A percentile compares a stretch with the other conserved stretches of the same genome.
Conservation (phyloP, 2,888 invertebrate genomes). For the Standfussiana lucernea region DNA sequence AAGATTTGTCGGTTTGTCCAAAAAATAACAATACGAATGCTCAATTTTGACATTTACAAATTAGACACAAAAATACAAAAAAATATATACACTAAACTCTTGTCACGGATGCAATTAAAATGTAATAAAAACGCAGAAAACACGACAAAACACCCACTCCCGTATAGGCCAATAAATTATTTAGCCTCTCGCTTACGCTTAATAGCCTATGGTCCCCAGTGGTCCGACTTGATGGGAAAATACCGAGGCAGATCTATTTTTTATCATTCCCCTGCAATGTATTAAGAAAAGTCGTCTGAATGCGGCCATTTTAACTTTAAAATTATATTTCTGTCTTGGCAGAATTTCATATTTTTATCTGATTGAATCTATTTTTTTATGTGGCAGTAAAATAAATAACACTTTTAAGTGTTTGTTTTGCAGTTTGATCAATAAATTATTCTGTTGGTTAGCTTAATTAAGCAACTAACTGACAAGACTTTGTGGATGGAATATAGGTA, state of each 20-base stretch:
- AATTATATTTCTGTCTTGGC: slow-evolving; percentile 5
- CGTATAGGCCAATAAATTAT: slow-evolving; percentile 54
- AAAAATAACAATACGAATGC: too few relatives aligned
- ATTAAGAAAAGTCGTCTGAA: slow-evolving; percentile 17
- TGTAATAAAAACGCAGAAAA: slow-evolving; percentile 55
- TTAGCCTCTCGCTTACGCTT: slow-evolving; percentile 41
- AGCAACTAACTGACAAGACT: too few relatives aligned
- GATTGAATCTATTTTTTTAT: too few relatives aligned
- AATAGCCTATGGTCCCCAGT: slow-evolving; percentile 56
- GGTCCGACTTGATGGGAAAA: slow-evolving; percentile 61
- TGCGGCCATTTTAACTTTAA: slow-evolving; percentile 41
- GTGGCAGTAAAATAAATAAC: too few relatives aligned
- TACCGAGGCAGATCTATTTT: slow-evolving; percentile 53
- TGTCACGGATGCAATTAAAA: slow-evolving; percentile 56
- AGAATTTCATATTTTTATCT: background rate
- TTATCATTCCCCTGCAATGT: slow-evolving; percentile 45
- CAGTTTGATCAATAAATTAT: too few relatives aligned
- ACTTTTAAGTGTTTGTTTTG: too few relatives aligned
- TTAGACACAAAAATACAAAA: too few relatives aligned
- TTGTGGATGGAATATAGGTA: too few relatives aligned
- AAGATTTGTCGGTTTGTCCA: too few relatives aligned
- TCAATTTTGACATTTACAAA: background rate
- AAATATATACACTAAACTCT: too few relatives aligned
- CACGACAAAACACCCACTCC: slow-evolving; percentile 48
- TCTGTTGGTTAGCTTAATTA: too few relatives aligned